Evolutionary conservation across 2,113 vertebrate species (phyloP), one percentile per base, ranked within the genome.

Genomic region (Thamnaconus septentrionalis): DNA sequence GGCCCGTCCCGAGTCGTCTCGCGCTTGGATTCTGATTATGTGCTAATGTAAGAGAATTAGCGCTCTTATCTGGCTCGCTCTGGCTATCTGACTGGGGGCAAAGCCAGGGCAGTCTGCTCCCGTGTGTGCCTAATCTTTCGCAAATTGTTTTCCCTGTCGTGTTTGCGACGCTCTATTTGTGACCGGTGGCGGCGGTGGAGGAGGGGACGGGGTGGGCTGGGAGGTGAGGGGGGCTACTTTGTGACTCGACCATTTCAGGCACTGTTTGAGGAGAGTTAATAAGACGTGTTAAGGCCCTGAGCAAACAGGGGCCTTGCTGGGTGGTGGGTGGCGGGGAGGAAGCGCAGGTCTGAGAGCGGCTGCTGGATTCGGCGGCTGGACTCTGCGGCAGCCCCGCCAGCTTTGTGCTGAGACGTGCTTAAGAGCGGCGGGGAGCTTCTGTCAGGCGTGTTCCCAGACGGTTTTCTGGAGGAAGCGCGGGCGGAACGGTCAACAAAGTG

Each of bases 71-170:
- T 88, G 75, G 81, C 82, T 87, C 80, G 69, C 78, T 80, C 73
- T 84, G 69, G 75, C 78, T 83, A 86, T 89, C 83, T 86, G 66
- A 18, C 18, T 31, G 59, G 39, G 90, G 87, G 81, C 88, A 89
- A 81, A 89, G 76, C 90, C 69, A 76, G 87, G 87, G 85, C 79
- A 91, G 85, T 86, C 77, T 63, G 70, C 89, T 87, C 88, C 84
- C 86, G 81, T 88, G 81, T 91, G 88, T 90, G 90, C 89, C 87
- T 91, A 89, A 91, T 91, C 89, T 91, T 81, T 83, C 78, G 62
- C 80, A 90, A 91, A 91, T 91, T 85, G 88, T 88, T 88, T 86
- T 86, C 79, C 73, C 64, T 76, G 76, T 86, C 80, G 59, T 85
- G 82, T 90, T 90, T 85, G 85, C 71, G 40, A 72, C 75, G 64